Base-by-base conservation (phyloP, 2,888 invertebrate species). In the Furcula furcula region DNA sequence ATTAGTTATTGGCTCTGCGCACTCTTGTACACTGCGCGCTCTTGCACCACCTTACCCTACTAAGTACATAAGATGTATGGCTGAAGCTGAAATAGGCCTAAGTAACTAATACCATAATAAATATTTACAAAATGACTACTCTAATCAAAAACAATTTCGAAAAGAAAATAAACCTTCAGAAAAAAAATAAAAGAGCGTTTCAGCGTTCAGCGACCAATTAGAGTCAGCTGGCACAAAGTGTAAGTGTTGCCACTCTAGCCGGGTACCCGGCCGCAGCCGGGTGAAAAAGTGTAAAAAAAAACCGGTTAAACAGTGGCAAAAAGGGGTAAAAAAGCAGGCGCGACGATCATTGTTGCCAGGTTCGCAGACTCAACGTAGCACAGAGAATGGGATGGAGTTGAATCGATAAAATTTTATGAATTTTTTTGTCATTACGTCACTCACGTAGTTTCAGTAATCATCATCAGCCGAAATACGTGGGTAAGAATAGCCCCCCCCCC, bases 201-300 rank as follows among this genome's bases (percentile, higher is more conserved):
- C 43, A 33, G 31, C n/a, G n/a, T n/a, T n/a, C n/a, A n/a, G n/a
- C n/a, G n/a, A 49, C 52, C 55, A 56, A 56, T 56, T 56, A 56
- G 37, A 39, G 51, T 16, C 15, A n/a, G 15, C 28, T 15, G 22
- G 53, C 50, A 55, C 48, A 50, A 46, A 40, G 35, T 45, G 36
- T 21, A 42, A 61, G 61, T 61, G 63, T 57, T 54, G 57, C 63
- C 56, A 62, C 51, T 50, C 48, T 31, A 10, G 28, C 34, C 20
- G 21, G 26, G 22, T 10, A 29, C 36, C 47, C 47, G 36, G 23
- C 36, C 21, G 42, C 28, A 21, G 36, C 34, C 40, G 36, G 35
- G 25, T 31, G 32, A 13, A 32, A 47, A 42, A 42, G 34, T 28
- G 29, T 26, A 32, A 51, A 47, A 32, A 51, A 47, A 40, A 58